Evolutionary conservation across 2,888 invertebrate species (phyloP).

Genomic region (Melieria crassipennis): DNA sequence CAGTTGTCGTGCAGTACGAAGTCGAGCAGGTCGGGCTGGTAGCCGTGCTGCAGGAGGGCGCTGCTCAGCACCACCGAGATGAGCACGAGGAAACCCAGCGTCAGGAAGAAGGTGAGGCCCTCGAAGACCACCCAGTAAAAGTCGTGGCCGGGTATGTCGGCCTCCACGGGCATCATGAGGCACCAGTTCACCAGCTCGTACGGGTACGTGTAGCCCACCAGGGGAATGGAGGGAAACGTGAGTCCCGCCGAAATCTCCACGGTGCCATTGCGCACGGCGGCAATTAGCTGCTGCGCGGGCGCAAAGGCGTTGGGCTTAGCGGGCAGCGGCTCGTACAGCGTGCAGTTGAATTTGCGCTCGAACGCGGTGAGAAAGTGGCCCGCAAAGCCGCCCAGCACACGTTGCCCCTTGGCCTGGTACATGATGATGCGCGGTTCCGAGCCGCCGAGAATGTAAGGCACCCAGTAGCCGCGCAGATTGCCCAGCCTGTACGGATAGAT

Average conservation of each 20-base stretch:
- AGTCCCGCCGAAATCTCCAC: slow-evolving; percentile 53
- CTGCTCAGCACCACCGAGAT: slow-evolving; percentile 50
- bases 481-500: slow-evolving; percentile 50
- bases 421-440: slow-evolving; percentile 52
- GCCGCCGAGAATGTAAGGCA: slow-evolving; percentile 51
- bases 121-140: slow-evolving; percentile 55
- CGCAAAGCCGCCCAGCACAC: slow-evolving; percentile 48
- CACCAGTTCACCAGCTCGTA: slow-evolving; percentile 53
- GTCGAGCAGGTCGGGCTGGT: slow-evolving; percentile 43
- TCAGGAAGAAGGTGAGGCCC: slow-evolving; percentile 46
- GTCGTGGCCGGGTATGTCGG: slow-evolving; percentile 50
- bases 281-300: slow-evolving; percentile 44
- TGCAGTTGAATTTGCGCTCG: slow-evolving; percentile 50
- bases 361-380: slow-evolving; percentile 54
- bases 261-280: slow-evolving; percentile 48
- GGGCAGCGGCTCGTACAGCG: slow-evolving; percentile 43
- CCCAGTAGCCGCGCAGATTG: slow-evolving; percentile 48
- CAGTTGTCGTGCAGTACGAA: slow-evolving; percentile 56
- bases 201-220: slow-evolving; percentile 49
- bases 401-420: slow-evolving; percentile 37
- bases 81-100: slow-evolving; percentile 42
- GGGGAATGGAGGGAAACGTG: slow-evolving; percentile 42
- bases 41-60: slow-evolving; percentile 46
- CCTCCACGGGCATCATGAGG: slow-evolving; percentile 56
- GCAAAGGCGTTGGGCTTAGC: slow-evolving; percentile 17